phyloP scores from a whole-genome alignment of 1,140 invertebrate species.

The Ceratina calcarata region DNA sequence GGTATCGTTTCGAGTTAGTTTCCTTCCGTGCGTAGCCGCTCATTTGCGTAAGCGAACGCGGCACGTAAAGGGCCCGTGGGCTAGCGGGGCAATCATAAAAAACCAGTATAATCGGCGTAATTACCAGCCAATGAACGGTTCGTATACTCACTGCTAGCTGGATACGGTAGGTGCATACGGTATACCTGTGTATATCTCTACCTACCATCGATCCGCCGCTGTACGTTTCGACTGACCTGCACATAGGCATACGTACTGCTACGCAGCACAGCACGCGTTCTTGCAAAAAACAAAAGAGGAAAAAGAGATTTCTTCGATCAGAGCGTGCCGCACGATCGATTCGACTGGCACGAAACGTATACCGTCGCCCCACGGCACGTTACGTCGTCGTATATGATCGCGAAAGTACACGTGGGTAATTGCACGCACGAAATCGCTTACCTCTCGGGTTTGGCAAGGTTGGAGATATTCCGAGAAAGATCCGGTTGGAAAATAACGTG shows the following conservation, averaged over 20 bases:
- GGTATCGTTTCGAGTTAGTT: neutral
- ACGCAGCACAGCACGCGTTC: constrained; percentile 26
- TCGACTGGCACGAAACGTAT: constrained; percentile 7
- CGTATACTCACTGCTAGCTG: constrained; percentile 34
- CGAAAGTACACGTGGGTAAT: constrained; percentile 1
- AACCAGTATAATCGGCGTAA: constrained; percentile 58
- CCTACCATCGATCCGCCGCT: constrained; percentile 47
- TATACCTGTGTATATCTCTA: constrained; percentile 38
- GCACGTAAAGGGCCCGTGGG: constrained; percentile 33
- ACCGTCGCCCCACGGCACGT: neutral
- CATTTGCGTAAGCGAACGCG: constrained; percentile 44
- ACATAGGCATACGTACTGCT: constrained; percentile 34
- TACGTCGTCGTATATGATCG: neutral
- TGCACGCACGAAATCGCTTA: constrained; percentile 52
- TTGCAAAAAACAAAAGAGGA: constrained; percentile 30
- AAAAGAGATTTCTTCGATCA: constrained; percentile 13
- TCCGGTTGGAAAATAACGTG: neutral
- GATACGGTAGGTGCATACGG: constrained; percentile 15
- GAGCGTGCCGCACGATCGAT: constrained; percentile 20
- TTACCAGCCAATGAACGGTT: constrained; percentile 47
- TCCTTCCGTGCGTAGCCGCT: constrained; percentile 21
- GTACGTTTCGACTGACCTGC: constrained; percentile 60
- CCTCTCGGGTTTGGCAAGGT: neutral
- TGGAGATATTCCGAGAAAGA: constrained; percentile 6
- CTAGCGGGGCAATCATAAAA: constrained; percentile 51